Base-by-base conservation (phyloP, 2,888 invertebrate genomes). In the Subacronicta megacephala region DNA sequence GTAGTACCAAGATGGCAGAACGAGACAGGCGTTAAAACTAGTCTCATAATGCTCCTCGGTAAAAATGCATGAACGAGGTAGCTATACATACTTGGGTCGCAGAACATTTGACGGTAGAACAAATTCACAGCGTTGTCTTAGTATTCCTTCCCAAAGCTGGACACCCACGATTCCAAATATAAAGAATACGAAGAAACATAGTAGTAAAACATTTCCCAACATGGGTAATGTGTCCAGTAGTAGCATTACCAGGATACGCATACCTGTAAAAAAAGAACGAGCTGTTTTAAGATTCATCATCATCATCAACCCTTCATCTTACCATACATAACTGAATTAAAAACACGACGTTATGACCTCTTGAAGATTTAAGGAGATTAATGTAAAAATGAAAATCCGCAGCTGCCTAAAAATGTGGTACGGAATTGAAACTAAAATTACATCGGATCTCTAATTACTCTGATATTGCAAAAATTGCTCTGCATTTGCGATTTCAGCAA, bases 161-260 rank as follows among this genome's bases (percentile, higher is more conserved):
- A 99, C 99, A 16, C 99, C 99, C 78, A 99, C 98, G 86, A 99
- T 99, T 74, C 99, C 99, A 87, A 99, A 99, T 89, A 99, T 99
- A 95, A 99, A 99, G 96, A 99, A 99, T 61, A 99, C 99, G 95
- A 99, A 99, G 96, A 99, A 99, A 94, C 99, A 99, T 69, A 99
- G 95, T 73, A 99, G 95, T 73, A 99, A 95, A 47, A 99, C 99
- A 93, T 99, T 99, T 72, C 99, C 99, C 83, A 99, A 95, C 99
- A 99, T 99, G 12, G 99, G 99, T 73, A 99, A 95, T 6, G 99
- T 99, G 93, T 99, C 99, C 84, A 99, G 95, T 46, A 99, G 95
- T 59, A 99, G 95, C 98, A 99, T 99, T 78, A 99, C 99, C 87
- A 99, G 95, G 81, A 99, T 99, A 75, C 99, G 96, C 99, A 99